Conservation (phyloP, 2,888 invertebrate genomes). For the Argyra leucocephala region DNA sequence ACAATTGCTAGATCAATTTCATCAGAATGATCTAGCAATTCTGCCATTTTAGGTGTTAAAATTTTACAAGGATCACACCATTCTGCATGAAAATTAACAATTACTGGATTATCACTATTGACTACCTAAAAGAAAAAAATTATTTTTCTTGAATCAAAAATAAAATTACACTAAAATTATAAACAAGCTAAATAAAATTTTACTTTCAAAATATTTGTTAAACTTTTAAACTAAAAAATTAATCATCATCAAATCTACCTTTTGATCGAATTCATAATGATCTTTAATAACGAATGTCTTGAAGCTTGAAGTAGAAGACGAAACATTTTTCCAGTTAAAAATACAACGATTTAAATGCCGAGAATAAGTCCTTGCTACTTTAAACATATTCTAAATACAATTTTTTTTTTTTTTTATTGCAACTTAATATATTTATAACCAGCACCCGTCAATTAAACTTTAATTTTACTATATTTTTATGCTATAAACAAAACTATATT, state of each 20-base stretch:
- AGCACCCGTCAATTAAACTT: too few relatives aligned
- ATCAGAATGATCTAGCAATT: slow-evolving; percentile 60
- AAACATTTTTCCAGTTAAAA: slow-evolving; percentile 19
- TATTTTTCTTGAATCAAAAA: background rate
- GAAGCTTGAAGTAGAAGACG: slow-evolving; percentile 21
- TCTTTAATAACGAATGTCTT: slow-evolving; percentile 53
- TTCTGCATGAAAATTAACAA: slow-evolving; percentile 83
- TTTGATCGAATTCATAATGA: slow-evolving; percentile 67
- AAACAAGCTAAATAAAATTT: too few relatives aligned
- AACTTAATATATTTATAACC: background rate
- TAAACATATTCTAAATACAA: background rate
- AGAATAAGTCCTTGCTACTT: background rate
- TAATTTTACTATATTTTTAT: too few relatives aligned
- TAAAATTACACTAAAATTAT: too few relatives aligned
- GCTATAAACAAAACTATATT: too few relatives aligned
- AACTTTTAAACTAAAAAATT: too few relatives aligned
- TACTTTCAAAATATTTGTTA: too few relatives aligned
- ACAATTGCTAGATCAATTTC: slow-evolving; percentile 71
- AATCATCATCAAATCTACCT: slow-evolving; percentile 46
- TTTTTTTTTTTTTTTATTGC: background rate
- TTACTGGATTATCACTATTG: slow-evolving; percentile 75
- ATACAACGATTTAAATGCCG: background rate
- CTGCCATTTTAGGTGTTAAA: slow-evolving; percentile 70
- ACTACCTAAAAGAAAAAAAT: slow-evolving; percentile 49
- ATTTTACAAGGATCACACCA: slow-evolving; percentile 88